Conservation (phyloP, 1,140 invertebrate genomes). For the Nomia melanderi region DNA sequence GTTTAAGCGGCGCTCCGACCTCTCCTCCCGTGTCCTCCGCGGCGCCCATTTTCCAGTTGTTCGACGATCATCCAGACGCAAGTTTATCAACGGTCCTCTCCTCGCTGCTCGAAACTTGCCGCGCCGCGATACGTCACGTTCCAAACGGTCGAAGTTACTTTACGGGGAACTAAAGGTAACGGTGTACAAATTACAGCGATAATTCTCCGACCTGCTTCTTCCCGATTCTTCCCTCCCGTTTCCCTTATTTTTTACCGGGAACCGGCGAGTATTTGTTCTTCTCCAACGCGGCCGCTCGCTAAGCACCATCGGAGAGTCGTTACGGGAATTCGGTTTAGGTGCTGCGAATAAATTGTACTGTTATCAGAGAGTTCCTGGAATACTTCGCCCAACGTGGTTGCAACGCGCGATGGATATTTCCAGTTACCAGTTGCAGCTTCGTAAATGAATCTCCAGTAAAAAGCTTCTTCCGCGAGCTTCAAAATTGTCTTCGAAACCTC, state of each 20-base stretch:
- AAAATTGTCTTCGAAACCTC: too few relatives aligned
- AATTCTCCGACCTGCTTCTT: slow-evolving; percentile 24
- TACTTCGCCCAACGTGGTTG: too few relatives aligned
- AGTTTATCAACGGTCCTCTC: slow-evolving; percentile 48
- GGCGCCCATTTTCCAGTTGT: slow-evolving; percentile 34
- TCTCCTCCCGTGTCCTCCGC: neutral
- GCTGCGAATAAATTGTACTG: too few relatives aligned
- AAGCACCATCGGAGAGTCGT: neutral
- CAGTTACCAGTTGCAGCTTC: too few relatives aligned
- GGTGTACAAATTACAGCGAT: slow-evolving; percentile 52
- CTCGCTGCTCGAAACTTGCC: slow-evolving; percentile 39
- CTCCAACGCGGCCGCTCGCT: too few relatives aligned
- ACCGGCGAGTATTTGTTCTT: neutral
- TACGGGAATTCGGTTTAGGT: neutral
- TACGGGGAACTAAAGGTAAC: slow-evolving; percentile 9
- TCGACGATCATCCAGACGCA: slow-evolving; percentile 42
- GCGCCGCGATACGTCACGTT: slow-evolving; percentile 49
- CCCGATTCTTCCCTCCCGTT: neutral
- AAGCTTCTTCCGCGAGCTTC: too few relatives aligned
- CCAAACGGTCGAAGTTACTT: slow-evolving; percentile 48
- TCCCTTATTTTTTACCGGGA: neutral
- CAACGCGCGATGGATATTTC: too few relatives aligned
- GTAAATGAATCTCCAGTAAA: too few relatives aligned
- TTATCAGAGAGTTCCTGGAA: too few relatives aligned
- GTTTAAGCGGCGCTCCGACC: slow-evolving; percentile 18